Conservation (phyloP, 1,140 invertebrate genomes). For the Coelopa frigida region DNA sequence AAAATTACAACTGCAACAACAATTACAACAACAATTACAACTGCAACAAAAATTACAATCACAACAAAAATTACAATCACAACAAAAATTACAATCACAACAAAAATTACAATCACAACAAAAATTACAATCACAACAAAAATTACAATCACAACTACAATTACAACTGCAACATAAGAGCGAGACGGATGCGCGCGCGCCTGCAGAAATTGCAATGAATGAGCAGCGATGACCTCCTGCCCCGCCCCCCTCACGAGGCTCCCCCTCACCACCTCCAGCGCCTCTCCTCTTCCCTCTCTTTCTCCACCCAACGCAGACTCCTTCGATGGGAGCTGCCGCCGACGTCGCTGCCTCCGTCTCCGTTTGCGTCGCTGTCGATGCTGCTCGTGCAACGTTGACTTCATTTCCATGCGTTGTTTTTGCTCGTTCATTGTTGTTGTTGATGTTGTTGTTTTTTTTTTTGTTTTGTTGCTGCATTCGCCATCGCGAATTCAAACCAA, state of each 20-base stretch:
- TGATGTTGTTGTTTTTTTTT: too few relatives aligned
- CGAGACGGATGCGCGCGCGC: background rate
- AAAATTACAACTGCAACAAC: background rate
- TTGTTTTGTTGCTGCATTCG: too few relatives aligned
- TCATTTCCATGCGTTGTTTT: too few relatives aligned
- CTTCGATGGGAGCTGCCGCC: background rate
- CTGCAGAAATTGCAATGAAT: background rate
- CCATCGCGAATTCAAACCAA: too few relatives aligned
- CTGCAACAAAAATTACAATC: background rate
- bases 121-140: too few relatives aligned
- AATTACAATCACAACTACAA: too few relatives aligned
- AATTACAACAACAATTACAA: background rate
- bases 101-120: too few relatives aligned
- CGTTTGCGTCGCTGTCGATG: background rate
- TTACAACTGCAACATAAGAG: too few relatives aligned
- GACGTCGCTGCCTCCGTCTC: background rate
- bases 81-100: too few relatives aligned
- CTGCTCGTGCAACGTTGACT: background rate
- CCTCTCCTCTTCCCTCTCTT: background rate
- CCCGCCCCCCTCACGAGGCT: background rate
- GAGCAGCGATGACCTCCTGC: background rate
- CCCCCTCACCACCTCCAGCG: background rate
- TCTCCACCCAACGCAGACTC: background rate
- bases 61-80: background rate
- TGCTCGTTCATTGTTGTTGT: too few relatives aligned